Evolutionary conservation across 2,888 invertebrate genomes (phyloP).

Genomic region (Macrosiphum euphorbiae): DNA sequence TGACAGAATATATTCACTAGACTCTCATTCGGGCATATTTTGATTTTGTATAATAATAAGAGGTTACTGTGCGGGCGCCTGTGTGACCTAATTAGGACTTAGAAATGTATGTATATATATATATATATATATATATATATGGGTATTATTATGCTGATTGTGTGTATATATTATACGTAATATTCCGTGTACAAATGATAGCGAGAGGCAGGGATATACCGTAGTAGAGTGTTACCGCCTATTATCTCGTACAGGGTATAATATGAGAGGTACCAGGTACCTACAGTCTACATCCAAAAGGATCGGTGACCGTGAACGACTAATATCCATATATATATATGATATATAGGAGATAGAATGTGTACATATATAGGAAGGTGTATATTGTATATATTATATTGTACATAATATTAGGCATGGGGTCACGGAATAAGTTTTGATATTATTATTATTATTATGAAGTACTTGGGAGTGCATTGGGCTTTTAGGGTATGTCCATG

Average conservation of each 20-base stretch:
- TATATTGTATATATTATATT: too few species aligned
- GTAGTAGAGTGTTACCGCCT: not conserved
- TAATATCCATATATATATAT: not conserved
- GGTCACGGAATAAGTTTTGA: not conserved
- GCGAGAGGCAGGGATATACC: not conserved
- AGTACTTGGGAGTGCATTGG: not conserved
- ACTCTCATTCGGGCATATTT: not conserved
- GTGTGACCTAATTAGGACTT: conserved; percentile 22
- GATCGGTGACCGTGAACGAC: not conserved
- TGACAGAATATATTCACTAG: not conserved
- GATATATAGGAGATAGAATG: too few species aligned
- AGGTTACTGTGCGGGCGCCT: not conserved
- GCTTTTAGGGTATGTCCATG: not conserved
- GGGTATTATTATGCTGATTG: not conserved
- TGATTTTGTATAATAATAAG: not conserved
- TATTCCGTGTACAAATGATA: not conserved
- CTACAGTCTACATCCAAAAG: not conserved
- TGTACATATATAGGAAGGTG: not conserved
- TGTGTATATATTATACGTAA: not conserved
- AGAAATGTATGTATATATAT: not conserved
- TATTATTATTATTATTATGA: not conserved
- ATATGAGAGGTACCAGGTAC: not conserved
- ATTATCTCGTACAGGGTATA: not conserved
- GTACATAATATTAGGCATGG: not conserved
- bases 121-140: not conserved